Base-by-base conservation (phyloP, 2,797 vertebrate genomes). In the Argya squamiceps region DNA sequence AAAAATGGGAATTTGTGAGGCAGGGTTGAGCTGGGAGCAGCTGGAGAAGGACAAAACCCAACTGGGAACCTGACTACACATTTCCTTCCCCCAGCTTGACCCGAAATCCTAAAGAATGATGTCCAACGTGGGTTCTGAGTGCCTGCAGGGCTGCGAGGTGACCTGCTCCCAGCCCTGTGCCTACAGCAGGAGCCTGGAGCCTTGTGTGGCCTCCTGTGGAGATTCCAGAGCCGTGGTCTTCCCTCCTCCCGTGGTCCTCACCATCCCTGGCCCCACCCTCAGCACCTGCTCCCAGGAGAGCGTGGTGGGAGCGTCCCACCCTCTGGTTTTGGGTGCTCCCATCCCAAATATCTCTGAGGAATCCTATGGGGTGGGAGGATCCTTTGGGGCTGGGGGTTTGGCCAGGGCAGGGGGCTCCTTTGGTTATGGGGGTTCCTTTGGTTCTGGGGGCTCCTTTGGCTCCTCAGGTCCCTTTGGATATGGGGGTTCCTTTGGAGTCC, bases 201-300 rank as follows among this genome's bases (percentile, higher is more conserved):
- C 88, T 39, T 96, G 88, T 23, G 14, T 92, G 0, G 20, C 52
- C 3, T 84, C 74, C 1, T 94, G 93, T 2, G 91, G 82, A 0
- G 88, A 94, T 2, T 94, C 91, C 2, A 65, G 62, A 18, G 88
- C 93, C 0, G 24, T 89, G 70, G 74, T 94, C 6, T 94, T 49
- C 1, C 21, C 88, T 26, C 91, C 91, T 1, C 93, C 88, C 0
- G 64, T 93, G 0, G 6, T 89, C 47, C 26, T 91, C 52, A 93
- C 78, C 26, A 93, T 96, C 65, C 93, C 93, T 0, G 95, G 95
- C 16, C 88, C 69, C 0, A 87, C 12, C 1, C 74, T 96, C 15
- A 49, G 26, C 85, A 94, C 88, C 78, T 84, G 81, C 78, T 15
- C 93, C 65, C 94, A 94, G 68, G 87, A 94, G 19, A 95, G 92